These are phyloP conservation scores for Pectinophora gossypiella DNA, from an alignment of 1,140 invertebrate genomes.

Conservation along the genomic window DNA sequence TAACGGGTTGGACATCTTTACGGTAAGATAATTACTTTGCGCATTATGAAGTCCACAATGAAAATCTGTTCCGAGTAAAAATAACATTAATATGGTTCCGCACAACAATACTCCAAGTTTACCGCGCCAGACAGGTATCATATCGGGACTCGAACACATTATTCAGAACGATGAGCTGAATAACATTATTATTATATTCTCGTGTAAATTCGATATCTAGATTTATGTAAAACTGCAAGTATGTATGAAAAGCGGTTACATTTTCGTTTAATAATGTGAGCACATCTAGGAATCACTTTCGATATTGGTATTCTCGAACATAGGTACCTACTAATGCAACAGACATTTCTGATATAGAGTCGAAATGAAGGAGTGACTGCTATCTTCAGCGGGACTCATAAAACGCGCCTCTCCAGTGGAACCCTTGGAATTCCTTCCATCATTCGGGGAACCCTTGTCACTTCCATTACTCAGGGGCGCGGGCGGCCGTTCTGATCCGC, in stretches of 20 bases:
- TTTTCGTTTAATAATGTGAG: background rate
- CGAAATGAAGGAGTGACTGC: slow-evolving; percentile 29
- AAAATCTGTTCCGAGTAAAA: background rate
- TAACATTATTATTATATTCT: too few species aligned
- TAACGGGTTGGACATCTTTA: slow-evolving; percentile 47
- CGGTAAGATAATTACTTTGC: slow-evolving; percentile 37
- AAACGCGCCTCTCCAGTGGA: slow-evolving; percentile 42
- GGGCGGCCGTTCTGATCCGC: slow-evolving; percentile 40
- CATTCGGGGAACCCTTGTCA: slow-evolving; percentile 69
- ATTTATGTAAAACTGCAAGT: background rate
- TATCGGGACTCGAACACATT: background rate
- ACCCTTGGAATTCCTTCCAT: slow-evolving; percentile 59
- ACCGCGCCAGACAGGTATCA: background rate
- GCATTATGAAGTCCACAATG: background rate
- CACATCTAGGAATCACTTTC: too few species aligned
- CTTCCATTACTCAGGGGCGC: slow-evolving; percentile 55
- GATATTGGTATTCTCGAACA: too few species aligned
- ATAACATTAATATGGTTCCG: background rate
- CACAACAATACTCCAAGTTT: background rate
- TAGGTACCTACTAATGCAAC: too few species aligned
- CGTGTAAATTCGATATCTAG: background rate
- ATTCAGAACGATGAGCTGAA: background rate
- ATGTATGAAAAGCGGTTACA: background rate
- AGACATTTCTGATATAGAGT: slow-evolving; percentile 7
- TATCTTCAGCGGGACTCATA: slow-evolving; percentile 46